phyloP scores from a whole-genome alignment of 2,888 invertebrate genomes.

The Lepidonotus clava region DNA sequence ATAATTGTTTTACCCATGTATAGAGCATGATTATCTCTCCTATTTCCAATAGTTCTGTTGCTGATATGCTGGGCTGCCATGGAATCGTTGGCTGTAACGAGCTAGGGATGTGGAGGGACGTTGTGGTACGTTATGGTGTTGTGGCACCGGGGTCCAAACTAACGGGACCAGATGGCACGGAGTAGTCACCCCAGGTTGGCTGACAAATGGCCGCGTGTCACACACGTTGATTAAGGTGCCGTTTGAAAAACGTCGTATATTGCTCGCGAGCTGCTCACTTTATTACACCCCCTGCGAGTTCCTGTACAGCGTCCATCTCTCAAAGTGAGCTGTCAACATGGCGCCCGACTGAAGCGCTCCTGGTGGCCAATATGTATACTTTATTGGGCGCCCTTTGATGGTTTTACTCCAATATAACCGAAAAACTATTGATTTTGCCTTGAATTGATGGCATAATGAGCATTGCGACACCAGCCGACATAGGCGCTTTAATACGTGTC shows the following conservation, averaged over 20 bases:
- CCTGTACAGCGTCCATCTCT: background rate
- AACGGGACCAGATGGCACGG: background rate
- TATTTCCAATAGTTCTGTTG: too few relatives aligned
- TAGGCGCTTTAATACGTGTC: background rate
- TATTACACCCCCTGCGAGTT: background rate
- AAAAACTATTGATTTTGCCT: background rate
- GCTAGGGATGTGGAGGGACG: background rate
- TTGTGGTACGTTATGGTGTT: background rate
- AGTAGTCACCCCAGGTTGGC: background rate
- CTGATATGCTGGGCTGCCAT: too few relatives aligned
- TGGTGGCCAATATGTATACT: conserved; percentile 9
- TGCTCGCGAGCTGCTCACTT: background rate
- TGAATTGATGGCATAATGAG: conserved; percentile 18
- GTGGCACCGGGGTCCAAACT: background rate
- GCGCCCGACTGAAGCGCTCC: background rate
- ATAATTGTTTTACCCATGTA: too few relatives aligned
- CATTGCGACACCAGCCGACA: background rate
- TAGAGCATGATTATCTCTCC: too few relatives aligned
- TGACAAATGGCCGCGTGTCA: conserved; percentile 10
- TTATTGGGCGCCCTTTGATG: background rate
- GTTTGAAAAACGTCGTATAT: background rate
- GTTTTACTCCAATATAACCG: background rate
- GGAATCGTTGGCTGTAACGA: background rate
- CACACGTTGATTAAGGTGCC: background rate
- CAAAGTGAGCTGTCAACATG: background rate